Evolutionary conservation across 2,113 vertebrate species (phyloP), one percentile per base, ranked within the genome.

Genomic region (Dolichotis patagonum): DNA sequence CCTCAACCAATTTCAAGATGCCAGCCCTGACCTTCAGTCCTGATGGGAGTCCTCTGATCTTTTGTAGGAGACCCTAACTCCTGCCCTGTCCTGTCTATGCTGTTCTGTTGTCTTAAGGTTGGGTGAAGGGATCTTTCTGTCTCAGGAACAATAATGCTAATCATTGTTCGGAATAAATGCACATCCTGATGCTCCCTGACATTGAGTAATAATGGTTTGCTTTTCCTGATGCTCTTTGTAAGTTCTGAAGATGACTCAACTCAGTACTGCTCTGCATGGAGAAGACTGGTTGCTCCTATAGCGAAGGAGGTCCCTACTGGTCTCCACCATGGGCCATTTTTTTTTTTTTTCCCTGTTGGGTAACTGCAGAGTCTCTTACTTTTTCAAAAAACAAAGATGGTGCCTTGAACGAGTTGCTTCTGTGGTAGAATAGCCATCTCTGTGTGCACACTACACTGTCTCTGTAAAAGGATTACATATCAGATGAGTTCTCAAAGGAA

Each of bases 111-210:
- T 91, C 71, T 62, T 91, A 41, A 4, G 32, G 26, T 75, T 71
- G 49, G 14, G 52, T 26, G 8, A 87, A 80, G 54, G 62, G 75
- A 62, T 65, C 80, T 80, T 38, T 96, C 91, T 85, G 35, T 56
- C 38, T 86, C n/a, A 52, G 91, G 41, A 90, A 86, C 73, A 69
- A 22, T 30, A 78, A 78, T 77, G 62, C 65, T 62, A 78, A 62
- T 82, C 69, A 77, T 41, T 95, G 49, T 93, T 95, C 0, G 62
- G 75, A 89, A 65, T 82, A 96, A 96, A 88, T 30, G 67, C 35
- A 49, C 19, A n/a, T 85, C 69, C 60, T 82, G 60, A n/a, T 60
- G n/a, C 28, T 77, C 38, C 19, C 10, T 41, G 60, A 56, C 43
- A 65, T 56, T 80, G 86, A 77, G 71, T 86, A 89, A 90, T 28